Conservation (phyloP, 92 coral and sea anemone genomes). For the Phenganax subtilis region DNA sequence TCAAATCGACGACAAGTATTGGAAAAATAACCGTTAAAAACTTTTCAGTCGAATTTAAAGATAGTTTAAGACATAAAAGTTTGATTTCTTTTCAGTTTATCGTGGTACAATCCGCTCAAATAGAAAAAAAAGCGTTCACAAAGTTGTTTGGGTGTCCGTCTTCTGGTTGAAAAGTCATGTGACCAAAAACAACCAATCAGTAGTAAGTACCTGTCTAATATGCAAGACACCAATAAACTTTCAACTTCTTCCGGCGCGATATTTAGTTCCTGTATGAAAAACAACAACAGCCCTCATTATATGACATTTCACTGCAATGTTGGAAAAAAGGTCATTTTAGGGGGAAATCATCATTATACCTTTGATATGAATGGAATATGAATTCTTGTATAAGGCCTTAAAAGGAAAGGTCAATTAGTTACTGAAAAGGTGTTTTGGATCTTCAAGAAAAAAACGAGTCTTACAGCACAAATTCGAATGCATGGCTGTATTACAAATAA, state of each 20-base stretch:
- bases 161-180: no score
- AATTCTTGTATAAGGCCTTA: constrained; percentile 91
- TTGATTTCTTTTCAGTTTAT: no score
- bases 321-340: not conserved
- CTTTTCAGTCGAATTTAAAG: no score
- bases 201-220: constrained; percentile 64
- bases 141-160: no score
- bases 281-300: not conserved
- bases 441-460: no score
- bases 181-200: not conserved
- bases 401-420: not conserved
- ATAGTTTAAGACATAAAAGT: no score
- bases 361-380: constrained; percentile 96
- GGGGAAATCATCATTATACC: constrained; percentile 34
- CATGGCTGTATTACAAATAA: no score
- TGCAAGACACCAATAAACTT: constrained; percentile 89
- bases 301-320: not conserved
- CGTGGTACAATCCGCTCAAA: no score
- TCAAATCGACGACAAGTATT: no score
- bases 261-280: constrained; percentile 66
- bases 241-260: constrained; percentile 97
- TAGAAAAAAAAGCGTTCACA: no score
- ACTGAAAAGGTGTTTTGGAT: not conserved
- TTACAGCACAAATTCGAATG: no score
- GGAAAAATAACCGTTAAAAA: no score